These are phyloP conservation scores for Chlamydotis undulata DNA, from an alignment of 2,113 vertebrate species.

Conservation along the genomic window DNA sequence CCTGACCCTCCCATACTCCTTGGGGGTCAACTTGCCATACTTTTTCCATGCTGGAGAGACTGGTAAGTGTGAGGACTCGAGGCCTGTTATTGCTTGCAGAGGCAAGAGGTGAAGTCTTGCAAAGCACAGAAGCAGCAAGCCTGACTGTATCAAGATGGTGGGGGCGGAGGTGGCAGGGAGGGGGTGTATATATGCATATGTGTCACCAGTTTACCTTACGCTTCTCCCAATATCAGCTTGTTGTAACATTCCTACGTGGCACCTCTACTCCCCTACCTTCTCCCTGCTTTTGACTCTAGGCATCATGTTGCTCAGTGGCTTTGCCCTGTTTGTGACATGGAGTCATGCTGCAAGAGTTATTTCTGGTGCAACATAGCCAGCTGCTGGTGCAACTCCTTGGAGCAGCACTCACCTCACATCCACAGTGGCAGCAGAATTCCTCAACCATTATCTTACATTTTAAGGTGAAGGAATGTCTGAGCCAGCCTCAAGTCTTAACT, in stretches of 20 bases:
- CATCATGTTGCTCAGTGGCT: neutral
- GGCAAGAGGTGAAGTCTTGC: neutral
- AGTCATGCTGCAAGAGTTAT: neutral
- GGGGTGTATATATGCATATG: no score
- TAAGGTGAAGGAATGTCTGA: neutral
- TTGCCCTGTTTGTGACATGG: neutral
- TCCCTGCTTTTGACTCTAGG: neutral
- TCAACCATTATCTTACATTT: neutral
- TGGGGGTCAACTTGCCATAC: conserved; percentile 80
- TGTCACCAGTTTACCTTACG: neutral
- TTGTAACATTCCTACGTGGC: neutral
- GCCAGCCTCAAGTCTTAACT: neutral
- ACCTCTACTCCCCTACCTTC: neutral
- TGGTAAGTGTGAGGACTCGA: conserved; percentile 67
- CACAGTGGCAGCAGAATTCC: neutral
- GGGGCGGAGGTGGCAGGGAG: no score
- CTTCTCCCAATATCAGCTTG: neutral
- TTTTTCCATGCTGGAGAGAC: conserved; percentile 95
- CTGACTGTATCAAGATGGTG: neutral
- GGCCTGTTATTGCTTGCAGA: neutral
- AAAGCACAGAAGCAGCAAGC: neutral
- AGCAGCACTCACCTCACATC: neutral
- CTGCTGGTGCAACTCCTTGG: neutral
- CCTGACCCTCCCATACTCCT: conserved; percentile 76
- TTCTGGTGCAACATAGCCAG: neutral